Conservation (phyloP, 2,888 invertebrate genomes). For the Erebia epiphron region DNA sequence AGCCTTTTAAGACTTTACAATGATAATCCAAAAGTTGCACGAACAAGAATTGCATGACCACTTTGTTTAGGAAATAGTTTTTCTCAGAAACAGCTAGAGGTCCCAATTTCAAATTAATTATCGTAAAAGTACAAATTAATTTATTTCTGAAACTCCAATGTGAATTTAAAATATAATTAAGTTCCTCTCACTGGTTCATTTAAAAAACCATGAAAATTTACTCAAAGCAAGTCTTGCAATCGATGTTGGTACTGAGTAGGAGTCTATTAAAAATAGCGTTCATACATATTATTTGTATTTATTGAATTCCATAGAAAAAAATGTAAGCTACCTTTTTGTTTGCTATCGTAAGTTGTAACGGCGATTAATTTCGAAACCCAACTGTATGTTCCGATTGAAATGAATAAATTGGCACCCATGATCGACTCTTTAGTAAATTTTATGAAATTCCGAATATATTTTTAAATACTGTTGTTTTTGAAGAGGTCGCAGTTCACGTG, state of each 20-base stretch:
- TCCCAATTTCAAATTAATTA: too few species aligned
- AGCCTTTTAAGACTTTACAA: too few species aligned
- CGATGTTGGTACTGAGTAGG: too few species aligned
- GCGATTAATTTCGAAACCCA: slow-evolving; percentile 1
- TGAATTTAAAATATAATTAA: too few species aligned
- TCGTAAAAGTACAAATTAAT: too few species aligned
- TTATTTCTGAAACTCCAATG: too few species aligned
- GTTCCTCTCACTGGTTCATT: too few species aligned
- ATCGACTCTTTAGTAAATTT: slow-evolving; percentile 22
- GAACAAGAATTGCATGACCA: neutral
- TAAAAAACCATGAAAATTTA: too few species aligned
- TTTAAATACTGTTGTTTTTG: slow-evolving; percentile 9
- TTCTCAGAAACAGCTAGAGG: too few species aligned
- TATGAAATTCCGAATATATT: slow-evolving; percentile 17
- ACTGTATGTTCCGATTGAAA: slow-evolving; percentile 23
- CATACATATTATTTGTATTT: too few species aligned
- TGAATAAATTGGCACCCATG: slow-evolving; percentile 26
- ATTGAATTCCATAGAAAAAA: neutral
- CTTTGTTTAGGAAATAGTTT: neutral
- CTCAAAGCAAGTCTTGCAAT: too few species aligned
- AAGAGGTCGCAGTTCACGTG: neutral
- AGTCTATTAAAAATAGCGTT: too few species aligned
- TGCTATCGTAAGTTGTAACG: slow-evolving; percentile 3
- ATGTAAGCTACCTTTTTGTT: neutral
- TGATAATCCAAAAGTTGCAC: neutral